Evolutionary conservation across 2,888 invertebrate species (phyloP).

Genomic region (Sylvicola fuscatus): DNA sequence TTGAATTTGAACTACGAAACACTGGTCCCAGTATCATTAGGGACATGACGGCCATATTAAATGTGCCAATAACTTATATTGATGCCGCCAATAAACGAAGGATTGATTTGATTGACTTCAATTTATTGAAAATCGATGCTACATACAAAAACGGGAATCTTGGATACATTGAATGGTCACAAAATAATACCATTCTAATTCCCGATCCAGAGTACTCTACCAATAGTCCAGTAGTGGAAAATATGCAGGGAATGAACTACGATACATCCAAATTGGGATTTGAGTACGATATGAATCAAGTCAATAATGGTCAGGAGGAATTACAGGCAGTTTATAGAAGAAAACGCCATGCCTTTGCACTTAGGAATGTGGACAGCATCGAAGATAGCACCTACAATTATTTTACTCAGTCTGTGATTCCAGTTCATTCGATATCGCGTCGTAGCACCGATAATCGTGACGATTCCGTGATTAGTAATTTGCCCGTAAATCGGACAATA

Average conservation of each 20-base stretch:
- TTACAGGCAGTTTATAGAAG: neutral
- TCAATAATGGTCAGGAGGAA: neutral
- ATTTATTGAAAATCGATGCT: slow-evolving; percentile 1
- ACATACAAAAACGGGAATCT: slow-evolving; percentile 12
- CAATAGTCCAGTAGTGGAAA: slow-evolving; percentile 3
- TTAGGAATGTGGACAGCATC: neutral
- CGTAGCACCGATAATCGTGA: slow-evolving; percentile 2
- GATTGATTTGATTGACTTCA: slow-evolving; percentile 19
- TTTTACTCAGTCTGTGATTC: slow-evolving; percentile 2
- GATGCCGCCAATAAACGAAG: slow-evolving; percentile 14
- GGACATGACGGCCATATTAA: slow-evolving; percentile 16
- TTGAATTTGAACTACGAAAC: slow-evolving; percentile 15
- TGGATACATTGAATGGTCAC: slow-evolving; percentile 16
- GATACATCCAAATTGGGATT: slow-evolving; percentile 7
- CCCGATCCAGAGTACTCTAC: slow-evolving; percentile 16
- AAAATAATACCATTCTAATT: slow-evolving; percentile 18
- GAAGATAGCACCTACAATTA: slow-evolving; percentile 2
- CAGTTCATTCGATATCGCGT: slow-evolving; percentile 2
- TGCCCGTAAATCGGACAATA: slow-evolving; percentile 24
- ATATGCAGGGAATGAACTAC: slow-evolving; percentile 7
- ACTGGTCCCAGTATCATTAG: slow-evolving; percentile 23
- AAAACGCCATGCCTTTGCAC: neutral
- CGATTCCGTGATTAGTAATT: slow-evolving; percentile 5
- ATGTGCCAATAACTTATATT: slow-evolving; percentile 20
- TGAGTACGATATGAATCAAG: slow-evolving; percentile 3